Conservation (phyloP, 2,888 invertebrate genomes). For the Pyralis farinalis region DNA sequence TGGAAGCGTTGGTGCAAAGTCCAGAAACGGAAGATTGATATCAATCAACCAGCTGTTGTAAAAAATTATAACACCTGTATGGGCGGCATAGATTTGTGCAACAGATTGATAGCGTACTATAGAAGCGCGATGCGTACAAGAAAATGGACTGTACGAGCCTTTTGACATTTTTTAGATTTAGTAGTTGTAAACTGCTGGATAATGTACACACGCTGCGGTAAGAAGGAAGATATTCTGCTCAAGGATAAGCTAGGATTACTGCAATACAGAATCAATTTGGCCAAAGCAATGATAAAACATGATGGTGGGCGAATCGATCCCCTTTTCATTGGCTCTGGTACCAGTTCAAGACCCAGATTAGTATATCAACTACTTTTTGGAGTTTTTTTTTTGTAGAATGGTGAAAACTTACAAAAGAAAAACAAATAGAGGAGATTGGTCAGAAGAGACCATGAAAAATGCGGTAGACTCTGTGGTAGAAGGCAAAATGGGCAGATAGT, state of each 20-base stretch:
- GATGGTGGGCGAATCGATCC: not conserved
- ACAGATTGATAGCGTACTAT: constrained; percentile 32
- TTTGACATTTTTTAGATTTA: constrained; percentile 20
- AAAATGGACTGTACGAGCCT: constrained; percentile 17
- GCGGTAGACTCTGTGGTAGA: too few species aligned
- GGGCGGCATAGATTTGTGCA: constrained; percentile 35
- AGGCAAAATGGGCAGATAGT: too few species aligned
- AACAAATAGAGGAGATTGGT: too few species aligned
- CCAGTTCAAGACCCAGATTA: too few species aligned
- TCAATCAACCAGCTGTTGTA: constrained; percentile 19
- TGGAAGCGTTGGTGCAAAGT: constrained; percentile 24
- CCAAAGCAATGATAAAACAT: constrained; percentile 17
- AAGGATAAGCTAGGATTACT: constrained; percentile 22
- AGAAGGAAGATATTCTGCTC: constrained; percentile 17
- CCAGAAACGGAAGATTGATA: constrained; percentile 20
- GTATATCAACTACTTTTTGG: too few species aligned
- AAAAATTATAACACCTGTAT: constrained; percentile 28
- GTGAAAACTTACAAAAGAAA: too few species aligned
- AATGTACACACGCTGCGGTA: constrained; percentile 21
- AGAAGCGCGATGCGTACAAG: constrained; percentile 6
- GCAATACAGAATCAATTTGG: constrained; percentile 20
- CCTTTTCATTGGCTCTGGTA: too few species aligned
- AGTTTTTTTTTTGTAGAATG: too few species aligned
- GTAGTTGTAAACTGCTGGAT: constrained; percentile 23
- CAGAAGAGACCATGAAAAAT: too few species aligned